Percentiles rank a stretch among this genome's conserved stretches.
These are phyloP conservation scores for Drepanosiphum platanoidis DNA, from an alignment of 2,888 invertebrate genomes.

Conservation along the genomic window DNA sequence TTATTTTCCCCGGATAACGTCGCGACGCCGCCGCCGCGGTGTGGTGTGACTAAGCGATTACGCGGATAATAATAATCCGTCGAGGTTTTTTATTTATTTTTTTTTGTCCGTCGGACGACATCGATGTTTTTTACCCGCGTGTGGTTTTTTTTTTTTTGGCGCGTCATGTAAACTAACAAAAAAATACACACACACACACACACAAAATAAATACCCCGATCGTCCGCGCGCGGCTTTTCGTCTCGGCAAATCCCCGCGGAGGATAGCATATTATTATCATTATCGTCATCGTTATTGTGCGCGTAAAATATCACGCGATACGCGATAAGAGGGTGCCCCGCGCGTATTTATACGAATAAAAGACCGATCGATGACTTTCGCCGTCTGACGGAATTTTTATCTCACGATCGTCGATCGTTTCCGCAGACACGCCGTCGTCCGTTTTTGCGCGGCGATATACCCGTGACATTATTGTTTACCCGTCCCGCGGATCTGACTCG, in stretches of 20 bases:
- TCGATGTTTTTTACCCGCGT: background rate
- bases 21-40: background rate
- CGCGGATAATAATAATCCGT: conserved; percentile 4
- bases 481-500: background rate
- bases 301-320: background rate
- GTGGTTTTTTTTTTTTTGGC: too few relatives aligned
- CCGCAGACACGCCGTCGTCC: background rate
- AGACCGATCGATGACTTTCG: background rate
- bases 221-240: background rate
- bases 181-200: background rate
- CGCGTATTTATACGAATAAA: too few relatives aligned
- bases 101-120: background rate
- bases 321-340: background rate
- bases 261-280: background rate
- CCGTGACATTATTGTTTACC: background rate
- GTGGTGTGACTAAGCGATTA: conserved; percentile 19
- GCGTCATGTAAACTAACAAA: background rate
- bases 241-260: background rate
- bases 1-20: background rate
- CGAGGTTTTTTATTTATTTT: conserved; percentile 8
- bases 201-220: background rate
- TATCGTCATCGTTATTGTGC: background rate
- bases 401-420: background rate
- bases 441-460: background rate
- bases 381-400: background rate